These are phyloP conservation scores for Paedocypris micromegethes DNA, from an alignment of 2,797 vertebrate genomes.

Conservation along the genomic window DNA sequence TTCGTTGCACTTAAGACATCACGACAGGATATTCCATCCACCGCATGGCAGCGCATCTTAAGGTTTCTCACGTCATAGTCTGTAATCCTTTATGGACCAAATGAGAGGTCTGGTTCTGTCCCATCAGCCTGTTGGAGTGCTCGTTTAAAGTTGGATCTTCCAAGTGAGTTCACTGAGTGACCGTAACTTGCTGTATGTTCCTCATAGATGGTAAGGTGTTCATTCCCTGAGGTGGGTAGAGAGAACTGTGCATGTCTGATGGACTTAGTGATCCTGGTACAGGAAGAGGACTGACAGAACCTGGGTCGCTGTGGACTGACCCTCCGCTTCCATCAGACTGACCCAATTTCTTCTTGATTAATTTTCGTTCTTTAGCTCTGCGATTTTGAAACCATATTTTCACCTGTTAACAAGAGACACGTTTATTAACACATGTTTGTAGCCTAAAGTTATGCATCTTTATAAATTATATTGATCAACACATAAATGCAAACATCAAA, in stretches of 20 bases:
- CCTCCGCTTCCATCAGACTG: constrained; percentile 85
- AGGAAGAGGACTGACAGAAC: constrained; percentile 83
- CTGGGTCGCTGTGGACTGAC: constrained; percentile 86
- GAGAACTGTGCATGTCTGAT: constrained; percentile 75
- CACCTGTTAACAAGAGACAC: constrained; percentile 65
- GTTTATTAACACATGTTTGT: no score
- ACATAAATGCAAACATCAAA: no score
- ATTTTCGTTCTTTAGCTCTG: constrained; percentile 87
- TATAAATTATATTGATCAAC: no score
- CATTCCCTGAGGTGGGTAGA: constrained; percentile 77
- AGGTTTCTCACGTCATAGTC: constrained; percentile 47
- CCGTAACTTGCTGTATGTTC: constrained; percentile 81
- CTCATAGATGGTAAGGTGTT: constrained; percentile 80
- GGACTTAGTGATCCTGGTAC: constrained; percentile 78
- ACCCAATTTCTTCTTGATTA: constrained; percentile 91
- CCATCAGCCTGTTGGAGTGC: constrained; percentile 70
- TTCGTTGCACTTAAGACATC: constrained; percentile 55
- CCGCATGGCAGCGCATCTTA: constrained; percentile 47
- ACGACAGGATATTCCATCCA: constrained; percentile 45
- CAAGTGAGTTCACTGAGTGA: constrained; percentile 70
- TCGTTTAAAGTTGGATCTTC: constrained; percentile 64
- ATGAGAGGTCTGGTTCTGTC: constrained; percentile 51
- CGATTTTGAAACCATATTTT: constrained; percentile 98
- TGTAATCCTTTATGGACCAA: constrained; percentile 41
- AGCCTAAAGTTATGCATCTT: no score